These are phyloP conservation scores for Coelogynopora nodosa DNA, from an alignment of 2,888 invertebrate genomes.

Conservation along the genomic window DNA sequence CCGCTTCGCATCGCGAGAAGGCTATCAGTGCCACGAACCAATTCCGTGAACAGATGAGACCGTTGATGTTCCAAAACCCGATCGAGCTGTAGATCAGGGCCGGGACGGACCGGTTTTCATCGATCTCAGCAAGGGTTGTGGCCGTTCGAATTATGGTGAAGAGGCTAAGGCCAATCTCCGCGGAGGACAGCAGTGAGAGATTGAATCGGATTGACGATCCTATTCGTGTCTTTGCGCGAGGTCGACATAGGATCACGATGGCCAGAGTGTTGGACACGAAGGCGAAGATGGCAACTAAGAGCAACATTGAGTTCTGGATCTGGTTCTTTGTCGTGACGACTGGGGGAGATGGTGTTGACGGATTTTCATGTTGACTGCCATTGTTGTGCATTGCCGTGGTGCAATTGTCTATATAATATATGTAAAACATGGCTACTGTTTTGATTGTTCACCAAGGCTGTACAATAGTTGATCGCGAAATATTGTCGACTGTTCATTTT, in stretches of 20 bases:
- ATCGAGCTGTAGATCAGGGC: neutral
- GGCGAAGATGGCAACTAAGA: no score
- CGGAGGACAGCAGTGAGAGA: neutral
- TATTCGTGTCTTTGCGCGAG: neutral
- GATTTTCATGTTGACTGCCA: no score
- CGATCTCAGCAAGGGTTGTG: neutral
- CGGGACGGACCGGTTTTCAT: neutral
- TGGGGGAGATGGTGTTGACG: no score
- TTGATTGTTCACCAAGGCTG: no score
- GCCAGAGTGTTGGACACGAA: neutral
- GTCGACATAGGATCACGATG: neutral
- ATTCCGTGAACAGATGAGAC: slow-evolving; percentile 23
- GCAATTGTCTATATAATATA: no score
- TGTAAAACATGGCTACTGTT: no score
- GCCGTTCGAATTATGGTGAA: neutral
- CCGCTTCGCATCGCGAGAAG: neutral
- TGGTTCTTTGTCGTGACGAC: no score
- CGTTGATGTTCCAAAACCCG: slow-evolving; percentile 20
- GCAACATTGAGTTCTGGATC: no score
- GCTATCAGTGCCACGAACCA: slow-evolving; percentile 31
- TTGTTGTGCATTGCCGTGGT: no score
- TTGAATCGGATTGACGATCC: neutral
- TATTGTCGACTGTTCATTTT: no score
- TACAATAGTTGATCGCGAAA: no score
- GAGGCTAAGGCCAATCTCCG: neutral